Evolutionary conservation across 2,888 invertebrate species (phyloP), one percentile per base, ranked within the genome.

Genomic region (Aspidiotus destructor): DNA sequence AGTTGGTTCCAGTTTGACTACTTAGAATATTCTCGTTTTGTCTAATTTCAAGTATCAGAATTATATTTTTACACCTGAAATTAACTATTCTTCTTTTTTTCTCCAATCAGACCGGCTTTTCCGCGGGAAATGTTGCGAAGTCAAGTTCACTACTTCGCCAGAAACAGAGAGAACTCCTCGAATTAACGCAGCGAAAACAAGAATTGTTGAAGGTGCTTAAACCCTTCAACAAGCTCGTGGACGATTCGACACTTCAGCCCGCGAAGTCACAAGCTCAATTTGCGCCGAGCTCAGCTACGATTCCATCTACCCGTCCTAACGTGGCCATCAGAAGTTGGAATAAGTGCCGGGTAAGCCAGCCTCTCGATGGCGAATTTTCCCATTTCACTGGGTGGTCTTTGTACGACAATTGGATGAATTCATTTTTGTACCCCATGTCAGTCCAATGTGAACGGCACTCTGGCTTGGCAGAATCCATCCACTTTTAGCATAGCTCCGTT

Each of bases 131-230:
- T 3, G 28, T 28, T 28, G 28, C 28, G 1, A 28, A 28, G n/a
- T n/a, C 5, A 5, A 28, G 5, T 28, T 28, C 28, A 28, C 2
- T 28, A 74, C 79, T 94, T 28, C 84, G 89, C 55, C 87, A 87
- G 73, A 93, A 94, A 75, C 89, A 94, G 74, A 87, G 89, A 73
- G 91, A 94, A 75, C 78, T 94, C 48, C 80, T 93, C 60, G 89
- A 90, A 78, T 80, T 95, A 70, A 88, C 92, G 75, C 86, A 89
- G 74, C 87, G 89, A 74, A 92, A 91, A 76, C 81, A 94, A 15
- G 91, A 94, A 77, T 81, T 94, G 75, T 92, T 94, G 77, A 11
- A 48, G 6, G 48, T 3, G n/a, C n/a, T 48, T 2, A 48, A 48
- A n/a, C 6, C 3, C 48, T 48, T 11, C 10, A 6, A n/a, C 48